phyloP scores from a whole-genome alignment of 2,797 vertebrate species.

The Rhyacichthys aspro region DNA sequence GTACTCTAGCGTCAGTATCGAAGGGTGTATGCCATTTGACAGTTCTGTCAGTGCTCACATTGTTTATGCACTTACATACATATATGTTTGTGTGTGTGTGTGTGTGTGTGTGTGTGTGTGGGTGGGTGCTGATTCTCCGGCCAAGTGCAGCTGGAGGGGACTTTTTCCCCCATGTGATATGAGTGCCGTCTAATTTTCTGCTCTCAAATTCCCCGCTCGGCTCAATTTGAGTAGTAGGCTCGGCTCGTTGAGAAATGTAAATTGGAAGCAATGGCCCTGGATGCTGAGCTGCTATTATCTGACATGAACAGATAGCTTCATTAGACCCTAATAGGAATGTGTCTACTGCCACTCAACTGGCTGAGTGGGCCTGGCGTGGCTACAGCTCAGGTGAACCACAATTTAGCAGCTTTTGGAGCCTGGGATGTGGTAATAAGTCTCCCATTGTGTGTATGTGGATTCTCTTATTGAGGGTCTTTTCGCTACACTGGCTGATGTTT shows the following conservation, averaged over 20 bases:
- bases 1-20: not conserved
- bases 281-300: constrained; percentile 83
- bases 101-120: constrained; percentile 22
- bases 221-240: constrained; percentile 83
- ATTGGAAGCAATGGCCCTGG: constrained; percentile 83
- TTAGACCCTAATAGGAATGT: constrained; percentile 80
- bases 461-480: constrained; percentile 10
- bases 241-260: constrained; percentile 85
- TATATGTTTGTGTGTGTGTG: constrained; percentile 20
- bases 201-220: constrained; percentile 81
- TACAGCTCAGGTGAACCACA: constrained; percentile 64
- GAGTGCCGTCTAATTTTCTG: constrained; percentile 83
- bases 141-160: constrained; percentile 75
- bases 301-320: constrained; percentile 84
- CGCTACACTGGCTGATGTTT: constrained; percentile 32
- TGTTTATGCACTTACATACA: constrained; percentile 1
- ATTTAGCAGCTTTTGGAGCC: constrained; percentile 45
- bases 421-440: constrained; percentile 49
- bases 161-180: constrained; percentile 58
- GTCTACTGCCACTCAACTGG: constrained; percentile 70
- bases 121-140: constrained; percentile 55
- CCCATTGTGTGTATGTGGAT: constrained; percentile 4
- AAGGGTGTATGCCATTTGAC: constrained; percentile 8
- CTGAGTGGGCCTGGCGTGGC: constrained; percentile 54
- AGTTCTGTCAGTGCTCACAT: not conserved